Evolutionary conservation across 53 echinoderm and acorn worm species (phyloP), one percentile per base, ranked within the genome.

Genomic region (Antedon mediterranea): DNA sequence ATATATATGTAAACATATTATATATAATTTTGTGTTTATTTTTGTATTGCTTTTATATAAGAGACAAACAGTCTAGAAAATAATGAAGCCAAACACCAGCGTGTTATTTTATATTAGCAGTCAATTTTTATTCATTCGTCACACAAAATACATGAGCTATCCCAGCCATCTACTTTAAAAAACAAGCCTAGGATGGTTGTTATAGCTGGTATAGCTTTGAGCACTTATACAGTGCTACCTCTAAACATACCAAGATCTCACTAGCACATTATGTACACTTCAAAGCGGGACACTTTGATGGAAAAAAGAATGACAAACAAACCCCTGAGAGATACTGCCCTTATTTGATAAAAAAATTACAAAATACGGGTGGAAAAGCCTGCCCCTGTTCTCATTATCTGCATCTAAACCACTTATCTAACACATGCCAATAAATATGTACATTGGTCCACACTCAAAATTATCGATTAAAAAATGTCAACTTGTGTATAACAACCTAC

Each of bases 301-400:
- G 57, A 57, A 57, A 57, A 57, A 57, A n/a, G 41, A 41, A 41
- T 41, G 57, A 57, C 9, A 11, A 18, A 57, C 7, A 57, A 57
- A 57, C 57, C 57, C 57, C 57, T 57, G 57, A 57, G 57, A 57
- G 57, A 41, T 41, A 57, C 57, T 57, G 57, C 57, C 57, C 57
- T 57, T 57, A 57, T 57, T 57, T 57, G 57, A 57, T 57, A 57
- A 57, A 57, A 57, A 57, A 57, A 57, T 57, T 57, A 57, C 57
- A 57, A 57, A 57, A 57, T 57, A 57, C 23, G 57, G 57, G 57
- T 57, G 57, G 57, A 57, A 57, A 57, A 57, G 13, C 57, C 57
- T 8, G 57, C 57, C 20, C 20, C 57, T 57, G 23, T 57, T 57
- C 57, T 37, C 37, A 11, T 57, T 57, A 57, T 57, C 57, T 20